These are phyloP conservation scores for Verasper variegatus DNA, from an alignment of 2,113 vertebrate species.

Conservation along the genomic window DNA sequence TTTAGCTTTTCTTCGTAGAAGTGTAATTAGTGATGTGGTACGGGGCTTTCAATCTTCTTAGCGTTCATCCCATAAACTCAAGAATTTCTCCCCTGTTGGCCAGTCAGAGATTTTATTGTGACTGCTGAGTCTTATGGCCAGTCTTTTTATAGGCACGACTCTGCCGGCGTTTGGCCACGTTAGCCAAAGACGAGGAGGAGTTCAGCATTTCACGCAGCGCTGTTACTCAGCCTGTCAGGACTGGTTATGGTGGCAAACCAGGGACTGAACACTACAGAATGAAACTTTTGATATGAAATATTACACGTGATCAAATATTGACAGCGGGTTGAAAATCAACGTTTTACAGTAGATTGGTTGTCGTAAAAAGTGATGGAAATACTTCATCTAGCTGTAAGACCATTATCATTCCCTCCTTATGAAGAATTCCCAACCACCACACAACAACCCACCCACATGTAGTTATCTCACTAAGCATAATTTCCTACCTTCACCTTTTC, in stretches of 20 bases:
- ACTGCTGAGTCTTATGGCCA: conserved; percentile 54
- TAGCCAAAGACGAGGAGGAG: conserved; percentile 31
- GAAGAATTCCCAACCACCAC: neutral
- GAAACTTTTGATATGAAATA: neutral
- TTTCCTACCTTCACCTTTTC: conserved; percentile 34
- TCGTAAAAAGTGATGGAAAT: neutral
- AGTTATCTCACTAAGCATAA: conserved; percentile 15
- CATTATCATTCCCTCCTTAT: neutral
- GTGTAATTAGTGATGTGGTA: conserved; percentile 69
- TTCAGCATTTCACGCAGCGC: conserved; percentile 8
- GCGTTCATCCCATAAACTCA: conserved; percentile 49
- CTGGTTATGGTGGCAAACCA: conserved; percentile 6
- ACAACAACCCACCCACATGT: neutral
- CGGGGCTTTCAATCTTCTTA: conserved; percentile 50
- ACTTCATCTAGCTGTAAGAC: conserved; percentile 11
- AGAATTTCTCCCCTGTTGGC: conserved; percentile 13
- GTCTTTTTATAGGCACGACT: conserved; percentile 40
- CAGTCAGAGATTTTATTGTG: conserved; percentile 52
- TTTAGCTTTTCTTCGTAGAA: conserved; percentile 56
- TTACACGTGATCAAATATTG: neutral
- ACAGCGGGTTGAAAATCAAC: neutral
- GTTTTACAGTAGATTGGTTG: neutral
- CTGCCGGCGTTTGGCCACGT: conserved; percentile 38
- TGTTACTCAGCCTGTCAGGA: conserved; percentile 12
- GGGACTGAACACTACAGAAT: neutral